Conservation (phyloP, 2,113 vertebrate genomes). For the Psittacus erithacus region DNA sequence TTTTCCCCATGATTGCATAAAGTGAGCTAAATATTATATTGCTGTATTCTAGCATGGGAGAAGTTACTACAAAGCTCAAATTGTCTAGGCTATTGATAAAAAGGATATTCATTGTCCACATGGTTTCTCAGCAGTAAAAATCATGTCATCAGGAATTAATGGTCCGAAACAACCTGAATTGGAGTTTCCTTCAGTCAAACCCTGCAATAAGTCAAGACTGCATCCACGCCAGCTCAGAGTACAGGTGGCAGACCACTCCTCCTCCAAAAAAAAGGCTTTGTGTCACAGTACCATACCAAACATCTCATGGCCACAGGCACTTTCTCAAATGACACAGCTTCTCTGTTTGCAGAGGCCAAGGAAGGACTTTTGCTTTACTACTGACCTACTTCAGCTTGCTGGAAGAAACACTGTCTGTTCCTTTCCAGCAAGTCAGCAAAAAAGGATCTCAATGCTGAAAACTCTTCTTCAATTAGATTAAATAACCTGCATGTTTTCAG, state of each 20-base stretch:
- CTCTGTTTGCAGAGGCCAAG: neutral
- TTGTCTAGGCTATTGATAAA: neutral
- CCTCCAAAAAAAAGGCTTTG: neutral
- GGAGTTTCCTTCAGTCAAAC: neutral
- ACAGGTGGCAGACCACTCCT: neutral
- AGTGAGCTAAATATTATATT: neutral
- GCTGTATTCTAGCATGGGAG: neutral
- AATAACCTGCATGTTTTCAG: neutral
- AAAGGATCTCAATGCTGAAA: neutral
- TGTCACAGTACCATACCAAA: neutral
- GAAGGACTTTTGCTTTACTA: neutral
- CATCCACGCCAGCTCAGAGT: neutral
- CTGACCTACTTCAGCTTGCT: neutral
- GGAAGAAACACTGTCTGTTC: neutral
- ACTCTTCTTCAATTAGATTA: neutral
- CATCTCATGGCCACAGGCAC: neutral
- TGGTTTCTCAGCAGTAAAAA: neutral
- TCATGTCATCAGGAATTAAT: accelerated
- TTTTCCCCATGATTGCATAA: neutral
- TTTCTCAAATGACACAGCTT: neutral
- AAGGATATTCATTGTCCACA: neutral
- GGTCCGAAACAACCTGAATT: neutral
- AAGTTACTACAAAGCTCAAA: neutral
- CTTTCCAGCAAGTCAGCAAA: neutral
- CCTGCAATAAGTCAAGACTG: neutral